These are phyloP conservation scores for Frieseomelitta varia DNA, from an alignment of 1,140 invertebrate genomes.

Conservation along the genomic window DNA sequence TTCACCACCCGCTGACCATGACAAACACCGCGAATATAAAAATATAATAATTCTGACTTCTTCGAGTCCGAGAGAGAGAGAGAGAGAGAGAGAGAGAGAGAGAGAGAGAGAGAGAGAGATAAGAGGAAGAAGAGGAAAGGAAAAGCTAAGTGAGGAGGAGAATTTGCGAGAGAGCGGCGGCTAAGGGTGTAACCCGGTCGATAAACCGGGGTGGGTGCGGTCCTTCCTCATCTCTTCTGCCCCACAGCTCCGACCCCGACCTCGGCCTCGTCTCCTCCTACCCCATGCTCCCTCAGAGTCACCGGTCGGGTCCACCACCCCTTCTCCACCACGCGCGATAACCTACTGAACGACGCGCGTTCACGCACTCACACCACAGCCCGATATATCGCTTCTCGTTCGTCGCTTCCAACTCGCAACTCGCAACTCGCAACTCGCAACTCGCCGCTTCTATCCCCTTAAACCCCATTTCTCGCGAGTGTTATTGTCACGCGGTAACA, in stretches of 20 bases:
- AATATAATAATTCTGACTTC: constrained; percentile 18
- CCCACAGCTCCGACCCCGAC: constrained; percentile 66
- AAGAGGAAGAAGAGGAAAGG: background rate
- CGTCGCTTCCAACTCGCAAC: too few relatives aligned
- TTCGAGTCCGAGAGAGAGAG: background rate
- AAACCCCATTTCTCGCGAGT: too few relatives aligned
- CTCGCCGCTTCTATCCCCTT: too few relatives aligned
- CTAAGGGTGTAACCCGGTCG: constrained; percentile 77
- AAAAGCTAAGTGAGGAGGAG: constrained; percentile 64
- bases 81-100: too few relatives aligned
- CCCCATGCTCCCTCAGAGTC: constrained; percentile 23
- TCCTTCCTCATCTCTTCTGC: constrained; percentile 69
- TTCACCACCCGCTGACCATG: too few relatives aligned
- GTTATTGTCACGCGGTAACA: too few relatives aligned
- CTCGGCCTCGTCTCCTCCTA: constrained; percentile 41
- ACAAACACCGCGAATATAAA: background rate
- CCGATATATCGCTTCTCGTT: background rate
- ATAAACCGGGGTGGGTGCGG: constrained; percentile 78
- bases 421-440: too few relatives aligned
- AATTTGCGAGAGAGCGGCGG: constrained; percentile 69
- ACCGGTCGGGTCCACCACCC: constrained; percentile 38
- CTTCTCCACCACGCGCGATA: constrained; percentile 3
- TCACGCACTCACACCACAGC: background rate
- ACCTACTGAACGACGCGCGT: constrained; percentile 14
- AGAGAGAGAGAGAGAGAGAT: too few relatives aligned